Percentiles rank a stretch among this genome's conserved stretches.
Evolutionary conservation across 2,888 invertebrate species (phyloP).

Genomic region (Terebella lapidaria): DNA sequence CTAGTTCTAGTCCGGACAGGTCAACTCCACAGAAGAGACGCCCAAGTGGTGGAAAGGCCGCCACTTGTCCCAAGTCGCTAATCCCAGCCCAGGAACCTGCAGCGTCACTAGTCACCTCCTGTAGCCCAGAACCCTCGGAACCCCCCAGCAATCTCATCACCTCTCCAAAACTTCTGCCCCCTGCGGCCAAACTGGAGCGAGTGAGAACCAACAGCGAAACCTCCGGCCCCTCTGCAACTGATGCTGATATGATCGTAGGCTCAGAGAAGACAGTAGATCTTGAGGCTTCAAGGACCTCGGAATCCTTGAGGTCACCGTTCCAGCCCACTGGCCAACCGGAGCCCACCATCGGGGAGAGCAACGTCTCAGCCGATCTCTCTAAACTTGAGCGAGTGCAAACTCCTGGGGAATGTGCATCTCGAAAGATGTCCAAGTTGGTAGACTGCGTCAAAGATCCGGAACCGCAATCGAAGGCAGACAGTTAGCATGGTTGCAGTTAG

Average conservation of each 20-base stretch:
- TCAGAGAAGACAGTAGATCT: not conserved
- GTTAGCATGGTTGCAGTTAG: too few species aligned
- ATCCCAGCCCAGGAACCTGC: constrained; percentile 35
- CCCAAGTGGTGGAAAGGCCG: not conserved
- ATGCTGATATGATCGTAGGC: not conserved
- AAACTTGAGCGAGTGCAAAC: not conserved
- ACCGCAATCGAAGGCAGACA: too few species aligned
- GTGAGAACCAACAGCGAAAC: not conserved
- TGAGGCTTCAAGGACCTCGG: not conserved
- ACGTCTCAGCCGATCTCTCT: not conserved
- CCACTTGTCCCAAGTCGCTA: constrained; percentile 34
- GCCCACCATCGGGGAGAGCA: not conserved
- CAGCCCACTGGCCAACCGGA: not conserved
- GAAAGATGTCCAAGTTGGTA: too few species aligned
- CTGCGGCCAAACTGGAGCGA: not conserved
- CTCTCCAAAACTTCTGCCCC: constrained; percentile 14
- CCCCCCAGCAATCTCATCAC: not conserved
- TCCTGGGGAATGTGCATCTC: too few species aligned
- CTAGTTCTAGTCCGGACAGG: not conserved
- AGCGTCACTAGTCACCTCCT: constrained; percentile 31
- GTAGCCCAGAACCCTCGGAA: not conserved
- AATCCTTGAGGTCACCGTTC: not conserved
- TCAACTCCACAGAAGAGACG: not conserved
- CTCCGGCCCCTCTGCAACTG: not conserved
- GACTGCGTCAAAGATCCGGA: too few species aligned